A percentile compares a stretch with the other conserved stretches of the same genome.
Conservation (phyloP, 1,140 invertebrate genomes). For the Mesaphorura yosii region DNA sequence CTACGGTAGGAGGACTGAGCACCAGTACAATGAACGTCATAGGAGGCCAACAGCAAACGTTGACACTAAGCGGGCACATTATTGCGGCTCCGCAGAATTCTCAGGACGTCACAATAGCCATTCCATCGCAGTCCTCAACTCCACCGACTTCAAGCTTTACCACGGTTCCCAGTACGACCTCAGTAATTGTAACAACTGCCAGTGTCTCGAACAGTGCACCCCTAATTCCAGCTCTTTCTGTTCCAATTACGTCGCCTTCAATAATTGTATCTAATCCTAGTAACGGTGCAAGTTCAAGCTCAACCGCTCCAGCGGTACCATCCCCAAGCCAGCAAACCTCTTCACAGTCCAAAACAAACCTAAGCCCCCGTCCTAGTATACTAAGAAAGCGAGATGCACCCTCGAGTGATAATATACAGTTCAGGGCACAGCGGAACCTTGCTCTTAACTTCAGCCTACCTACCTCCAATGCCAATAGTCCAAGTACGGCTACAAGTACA, state of each 20-base stretch:
- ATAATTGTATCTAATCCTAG: conserved; percentile 10
- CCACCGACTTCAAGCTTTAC: too few relatives aligned
- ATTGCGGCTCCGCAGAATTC: too few relatives aligned
- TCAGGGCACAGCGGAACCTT: conserved; percentile 42
- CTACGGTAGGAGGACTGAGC: too few relatives aligned
- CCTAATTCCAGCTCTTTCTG: conserved; percentile 3
- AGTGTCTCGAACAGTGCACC: not conserved
- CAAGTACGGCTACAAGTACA: conserved; percentile 7
- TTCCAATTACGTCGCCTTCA: conserved; percentile 9
- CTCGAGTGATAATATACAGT: conserved; percentile 36
- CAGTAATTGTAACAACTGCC: not conserved
- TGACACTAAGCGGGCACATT: too few relatives aligned
- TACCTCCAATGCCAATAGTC: conserved; percentile 9
- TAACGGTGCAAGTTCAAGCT: too few relatives aligned
- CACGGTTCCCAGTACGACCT: too few relatives aligned
- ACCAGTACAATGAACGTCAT: too few relatives aligned
- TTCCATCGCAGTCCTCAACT: too few relatives aligned
- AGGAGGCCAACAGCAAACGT: too few relatives aligned
- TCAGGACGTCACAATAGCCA: too few relatives aligned
- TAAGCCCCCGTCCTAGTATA: conserved; percentile 55
- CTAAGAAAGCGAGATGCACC: conserved; percentile 47
- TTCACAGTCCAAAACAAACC: conserved; percentile 43
- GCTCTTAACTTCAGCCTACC: conserved; percentile 33
- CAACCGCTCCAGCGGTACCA: too few relatives aligned
- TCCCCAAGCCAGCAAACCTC: conserved; percentile 29